Percentiles rank a stretch among this genome's conserved stretches.
Evolutionary conservation across 2,797 vertebrate species (phyloP).

Genomic region (Arctocebus calabarensis): DNA sequence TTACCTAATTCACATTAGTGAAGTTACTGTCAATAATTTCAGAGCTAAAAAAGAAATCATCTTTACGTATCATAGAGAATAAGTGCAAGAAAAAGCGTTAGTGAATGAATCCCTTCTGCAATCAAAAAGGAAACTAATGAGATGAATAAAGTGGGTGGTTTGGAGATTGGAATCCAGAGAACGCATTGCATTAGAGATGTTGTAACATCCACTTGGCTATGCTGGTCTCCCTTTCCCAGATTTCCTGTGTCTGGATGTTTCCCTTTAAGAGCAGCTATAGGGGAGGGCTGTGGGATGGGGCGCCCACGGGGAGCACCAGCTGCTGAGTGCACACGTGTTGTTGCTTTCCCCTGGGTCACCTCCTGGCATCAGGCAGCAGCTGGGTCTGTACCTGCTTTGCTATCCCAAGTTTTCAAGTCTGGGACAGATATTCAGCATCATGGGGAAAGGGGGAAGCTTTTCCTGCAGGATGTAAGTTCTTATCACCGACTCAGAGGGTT

Average conservation of each 20-base stretch:
- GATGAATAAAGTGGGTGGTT: neutral
- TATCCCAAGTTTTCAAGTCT: neutral
- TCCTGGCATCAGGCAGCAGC: neutral
- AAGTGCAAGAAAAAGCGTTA: neutral
- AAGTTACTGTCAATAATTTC: neutral
- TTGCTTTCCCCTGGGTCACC: neutral
- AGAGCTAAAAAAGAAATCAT: neutral
- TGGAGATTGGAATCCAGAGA: neutral
- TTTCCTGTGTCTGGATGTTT: neutral
- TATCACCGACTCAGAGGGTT: neutral
- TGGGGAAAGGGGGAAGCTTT: rapidly evolving
- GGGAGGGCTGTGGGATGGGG: neutral
- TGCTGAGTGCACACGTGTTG: rapidly evolving
- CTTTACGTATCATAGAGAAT: neutral
- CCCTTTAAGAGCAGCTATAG: neutral
- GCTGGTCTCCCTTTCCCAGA: neutral
- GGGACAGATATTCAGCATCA: too few species aligned
- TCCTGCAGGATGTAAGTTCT: neutral
- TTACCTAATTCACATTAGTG: neutral
- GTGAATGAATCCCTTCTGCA: neutral
- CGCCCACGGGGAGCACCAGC: neutral
- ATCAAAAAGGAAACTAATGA: neutral
- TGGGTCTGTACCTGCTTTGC: rapidly evolving
- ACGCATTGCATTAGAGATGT: neutral
- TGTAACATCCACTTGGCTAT: neutral